Evolutionary conservation across 2,888 invertebrate genomes (phyloP), one percentile per base, ranked within the genome.

Genomic region (Hymenopus coronatus): DNA sequence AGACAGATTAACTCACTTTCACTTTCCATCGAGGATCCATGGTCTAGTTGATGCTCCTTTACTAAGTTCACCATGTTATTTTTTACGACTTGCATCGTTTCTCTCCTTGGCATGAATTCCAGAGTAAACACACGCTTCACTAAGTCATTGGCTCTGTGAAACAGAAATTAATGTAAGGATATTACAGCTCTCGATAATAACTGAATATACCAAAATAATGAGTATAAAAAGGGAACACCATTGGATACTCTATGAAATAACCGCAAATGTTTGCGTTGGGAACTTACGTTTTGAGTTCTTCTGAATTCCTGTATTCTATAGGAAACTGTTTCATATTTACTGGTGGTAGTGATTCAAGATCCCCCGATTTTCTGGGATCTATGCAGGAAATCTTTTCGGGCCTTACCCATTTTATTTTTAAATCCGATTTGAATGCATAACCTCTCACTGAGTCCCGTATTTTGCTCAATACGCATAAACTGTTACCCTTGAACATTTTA

Each of bases 321-420:
- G 95, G 93, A 81, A 94, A 91, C 90, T 95, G 93, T 14, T 93
- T 93, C n/a, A 94, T 92, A 90, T 95, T 94, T n/a, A 97, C 92
- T 1, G 94, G 91, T 1, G 95, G 94, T 83, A 96, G 92, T 28
- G 94, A 92, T 90, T 95, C 94, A 70, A 96, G 93, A 92, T 98
- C 97, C 0, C 97, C 97, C 91, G 96, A 96, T 92, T 95, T 96
- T 91, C 95, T 94, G 0, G 97, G 95, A 91, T 95, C 94, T 90
- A 94, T 95, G 85, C 95, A 94, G 0, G 95, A 94, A 28, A 97
- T 94, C 92, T 96, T 96, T 46, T 95, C 95, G 0, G 97, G 97
- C 46, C 96, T 94, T 9, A 95, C 94, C 97, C 97, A 97, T 94
- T 96, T 96, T 85, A 97, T 96, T 93, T 97, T 96, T 81, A 97